phyloP scores from a whole-genome alignment of 2,888 invertebrate species.

The Drosophila trichaetosa region DNA sequence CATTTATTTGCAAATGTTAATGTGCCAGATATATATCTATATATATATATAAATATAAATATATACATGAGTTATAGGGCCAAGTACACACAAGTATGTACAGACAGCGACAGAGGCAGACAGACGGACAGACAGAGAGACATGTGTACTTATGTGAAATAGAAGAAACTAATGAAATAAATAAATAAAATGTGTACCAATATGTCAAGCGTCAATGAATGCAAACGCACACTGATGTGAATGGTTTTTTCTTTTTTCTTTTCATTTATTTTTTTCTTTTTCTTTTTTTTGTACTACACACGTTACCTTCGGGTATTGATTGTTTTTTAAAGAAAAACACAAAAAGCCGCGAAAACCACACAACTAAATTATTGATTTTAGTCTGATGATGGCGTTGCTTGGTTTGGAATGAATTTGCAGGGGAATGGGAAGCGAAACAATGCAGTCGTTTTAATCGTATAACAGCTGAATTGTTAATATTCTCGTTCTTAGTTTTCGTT shows the following conservation, averaged over 20 bases:
- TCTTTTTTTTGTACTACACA: slow-evolving; percentile 64
- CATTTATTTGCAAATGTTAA: background rate
- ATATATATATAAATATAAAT: background rate
- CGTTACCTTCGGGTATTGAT: slow-evolving; percentile 80
- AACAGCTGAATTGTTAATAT: slow-evolving; percentile 47
- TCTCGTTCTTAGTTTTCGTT: slow-evolving; percentile 42
- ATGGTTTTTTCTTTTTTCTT: slow-evolving; percentile 44
- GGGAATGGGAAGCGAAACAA: slow-evolving; percentile 45
- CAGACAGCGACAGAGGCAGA: background rate
- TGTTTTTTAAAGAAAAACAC: slow-evolving; percentile 78
- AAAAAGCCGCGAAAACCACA: slow-evolving; percentile 78
- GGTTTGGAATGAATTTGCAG: slow-evolving; percentile 50
- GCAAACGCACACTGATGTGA: slow-evolving; percentile 75
- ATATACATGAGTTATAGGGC: background rate
- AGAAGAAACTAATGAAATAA: slow-evolving; percentile 32
- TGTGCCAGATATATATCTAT: background rate
- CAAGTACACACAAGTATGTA: slow-evolving; percentile 1
- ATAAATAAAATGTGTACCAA: slow-evolving; percentile 77
- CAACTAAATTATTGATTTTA: slow-evolving; percentile 78
- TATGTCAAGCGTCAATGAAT: slow-evolving; percentile 77
- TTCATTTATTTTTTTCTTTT: slow-evolving; percentile 40
- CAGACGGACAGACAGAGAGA: background rate
- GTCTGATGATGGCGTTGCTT: slow-evolving; percentile 62
- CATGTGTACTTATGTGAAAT: slow-evolving; percentile 15
- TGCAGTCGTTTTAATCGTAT: slow-evolving; percentile 39